Evolutionary conservation across 2,113 vertebrate genomes (phyloP).

Genomic region (Catharus fuscescens): DNA sequence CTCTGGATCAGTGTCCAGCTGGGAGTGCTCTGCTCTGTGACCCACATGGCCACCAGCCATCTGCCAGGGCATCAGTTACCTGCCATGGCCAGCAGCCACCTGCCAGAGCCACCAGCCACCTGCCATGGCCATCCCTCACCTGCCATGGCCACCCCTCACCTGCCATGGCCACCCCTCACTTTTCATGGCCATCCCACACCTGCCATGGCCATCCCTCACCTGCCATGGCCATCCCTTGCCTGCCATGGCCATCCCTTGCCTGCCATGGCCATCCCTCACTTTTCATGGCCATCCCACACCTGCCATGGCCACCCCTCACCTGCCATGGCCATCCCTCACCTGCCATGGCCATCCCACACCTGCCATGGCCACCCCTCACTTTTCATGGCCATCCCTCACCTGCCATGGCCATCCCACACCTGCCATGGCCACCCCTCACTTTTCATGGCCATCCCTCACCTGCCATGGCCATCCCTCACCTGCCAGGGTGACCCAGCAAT

Average conservation of each 20-base stretch:
- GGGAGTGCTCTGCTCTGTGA: accelerated
- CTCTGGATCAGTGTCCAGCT: not conserved
- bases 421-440: accelerated
- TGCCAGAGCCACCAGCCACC: accelerated
- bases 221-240: no score
- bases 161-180: accelerated
- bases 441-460: accelerated
- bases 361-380: no score
- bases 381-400: accelerated
- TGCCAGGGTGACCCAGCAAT: not conserved
- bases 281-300: no score
- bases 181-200: not conserved
- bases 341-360: accelerated
- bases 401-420: accelerated
- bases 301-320: accelerated
- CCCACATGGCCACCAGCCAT: accelerated
- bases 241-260: no score
- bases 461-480: accelerated
- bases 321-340: not conserved
- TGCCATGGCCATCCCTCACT: accelerated
- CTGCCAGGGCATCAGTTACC: accelerated
- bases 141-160: not conserved
- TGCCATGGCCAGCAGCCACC: not conserved
- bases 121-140: not conserved
- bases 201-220: no score